These are phyloP conservation scores for Mizuhopecten yessoensis DNA, from an alignment of 1,140 invertebrate species.

Conservation along the genomic window DNA sequence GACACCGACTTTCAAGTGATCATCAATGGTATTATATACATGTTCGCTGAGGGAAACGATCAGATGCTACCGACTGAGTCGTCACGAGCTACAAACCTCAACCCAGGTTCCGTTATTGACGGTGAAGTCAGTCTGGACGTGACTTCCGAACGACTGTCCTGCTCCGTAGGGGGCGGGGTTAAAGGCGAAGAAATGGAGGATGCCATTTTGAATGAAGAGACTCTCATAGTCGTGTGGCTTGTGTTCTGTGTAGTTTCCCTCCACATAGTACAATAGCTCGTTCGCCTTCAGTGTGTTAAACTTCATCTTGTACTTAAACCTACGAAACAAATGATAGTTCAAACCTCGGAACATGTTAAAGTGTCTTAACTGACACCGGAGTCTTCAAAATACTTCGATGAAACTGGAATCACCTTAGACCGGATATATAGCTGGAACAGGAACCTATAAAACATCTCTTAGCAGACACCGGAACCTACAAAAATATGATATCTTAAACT, in stretches of 20 bases:
- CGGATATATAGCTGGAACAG: too few relatives aligned
- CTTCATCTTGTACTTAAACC: conserved; percentile 58
- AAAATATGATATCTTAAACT: too few relatives aligned
- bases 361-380: too few relatives aligned
- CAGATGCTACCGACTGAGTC: too few relatives aligned
- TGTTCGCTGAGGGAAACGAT: too few relatives aligned
- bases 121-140: conserved; percentile 47
- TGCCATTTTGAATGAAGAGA: conserved; percentile 61
- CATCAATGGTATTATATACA: too few relatives aligned
- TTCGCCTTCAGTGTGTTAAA: conserved; percentile 59
- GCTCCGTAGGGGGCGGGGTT: conserved; percentile 60
- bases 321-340: background rate
- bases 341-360: too few relatives aligned
- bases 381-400: too few relatives aligned
- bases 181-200: conserved; percentile 61
- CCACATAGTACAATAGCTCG: conserved; percentile 58
- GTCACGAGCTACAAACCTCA: conserved; percentile 46
- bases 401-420: too few relatives aligned
- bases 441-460: too few relatives aligned
- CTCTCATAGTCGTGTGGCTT: conserved; percentile 60
- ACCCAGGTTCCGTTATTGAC: conserved; percentile 62
- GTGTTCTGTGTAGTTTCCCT: conserved; percentile 44
- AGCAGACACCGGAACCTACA: too few relatives aligned
- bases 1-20: too few relatives aligned
- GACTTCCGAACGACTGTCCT: conserved; percentile 63